Evolutionary conservation across 2,113 vertebrate species (phyloP), one percentile per base, ranked within the genome.

Genomic region (Poicephalus meyeri): DNA sequence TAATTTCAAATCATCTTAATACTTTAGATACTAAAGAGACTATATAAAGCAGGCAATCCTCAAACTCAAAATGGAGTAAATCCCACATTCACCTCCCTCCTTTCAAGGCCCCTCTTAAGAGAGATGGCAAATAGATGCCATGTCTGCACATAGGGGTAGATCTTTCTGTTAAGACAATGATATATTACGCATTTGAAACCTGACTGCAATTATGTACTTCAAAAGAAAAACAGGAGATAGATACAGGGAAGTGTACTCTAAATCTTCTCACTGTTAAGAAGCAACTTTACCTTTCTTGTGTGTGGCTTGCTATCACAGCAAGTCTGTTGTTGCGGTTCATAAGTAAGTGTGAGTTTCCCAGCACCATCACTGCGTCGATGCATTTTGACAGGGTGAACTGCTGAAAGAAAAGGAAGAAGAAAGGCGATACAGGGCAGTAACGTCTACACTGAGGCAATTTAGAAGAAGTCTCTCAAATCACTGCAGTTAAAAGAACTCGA

Each of bases 361-460:
- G 96, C 50, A 99, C 99, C 98, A 99, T 98, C n/a, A 97, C 98
- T 1, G 99, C 98, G 39, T 99, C 99, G 46, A 99, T 90, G 94
- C 99, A 99, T 97, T 99, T 99, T 5, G 99, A 99, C 12, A 99
- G 93, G 4, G 99, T 99, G 79, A 99, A 99, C 99, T 99, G 96
- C 11, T 16, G 50, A 4, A 49, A 15, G 26, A 31, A 84, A 55
- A 72, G 12, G 20, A 17, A 49, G 1, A 74, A 41, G 2, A 58
- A 39, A 60, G 35, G 4, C 39, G 7, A 52, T 31, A 31, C 3
- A 80, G 44, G 16, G 50, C 56, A 18, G 0, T 3, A 58, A 13
- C 7, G 11, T 12, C 10, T 4, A 35, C 8, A 66, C 11, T 17
- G 26, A 42, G 33, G 12, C 10, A 10, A 33, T 21, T 69, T 13